Percentiles rank a stretch among this genome's conserved stretches.
Conservation (phyloP, 1,140 invertebrate species). For the Cotesia glomerata region DNA sequence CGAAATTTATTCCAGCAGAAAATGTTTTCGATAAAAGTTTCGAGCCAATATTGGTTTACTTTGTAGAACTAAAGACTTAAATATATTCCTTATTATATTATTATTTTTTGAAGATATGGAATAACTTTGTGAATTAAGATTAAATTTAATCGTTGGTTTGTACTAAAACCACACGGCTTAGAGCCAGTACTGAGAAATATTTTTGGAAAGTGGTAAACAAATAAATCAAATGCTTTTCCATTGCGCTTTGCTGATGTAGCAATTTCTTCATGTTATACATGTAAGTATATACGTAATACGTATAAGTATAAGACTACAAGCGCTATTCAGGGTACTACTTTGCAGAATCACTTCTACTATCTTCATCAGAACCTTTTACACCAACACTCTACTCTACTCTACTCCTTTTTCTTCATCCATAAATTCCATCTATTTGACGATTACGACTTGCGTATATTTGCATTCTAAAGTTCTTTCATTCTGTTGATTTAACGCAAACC, state of each 20-base stretch:
- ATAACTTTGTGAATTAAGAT: no score
- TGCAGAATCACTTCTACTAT: not conserved
- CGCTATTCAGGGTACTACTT: not conserved
- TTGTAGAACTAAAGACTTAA: no score
- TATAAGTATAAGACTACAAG: no score
- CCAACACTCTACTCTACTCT: not conserved
- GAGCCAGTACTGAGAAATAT: conserved; percentile 3
- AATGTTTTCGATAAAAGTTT: no score
- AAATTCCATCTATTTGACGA: conserved; percentile 24
- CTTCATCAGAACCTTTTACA: no score
- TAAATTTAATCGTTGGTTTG: no score
- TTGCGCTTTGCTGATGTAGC: conserved; percentile 43
- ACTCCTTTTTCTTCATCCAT: conserved; percentile 25
- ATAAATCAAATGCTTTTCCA: conserved; percentile 44
- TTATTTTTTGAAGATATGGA: no score
- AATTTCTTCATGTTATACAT: conserved; percentile 31
- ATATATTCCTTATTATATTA: no score
- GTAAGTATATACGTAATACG: no score
- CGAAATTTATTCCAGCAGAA: no score
- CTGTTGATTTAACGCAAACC: conserved; percentile 18
- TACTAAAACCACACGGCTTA: not conserved
- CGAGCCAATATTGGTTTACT: no score
- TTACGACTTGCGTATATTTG: conserved; percentile 10
- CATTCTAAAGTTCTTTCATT: conserved; percentile 13
- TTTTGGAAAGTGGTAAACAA: conserved; percentile 42